Evolutionary conservation across 2,888 invertebrate species (phyloP).

Genomic region (Heteromurus nitidus): DNA sequence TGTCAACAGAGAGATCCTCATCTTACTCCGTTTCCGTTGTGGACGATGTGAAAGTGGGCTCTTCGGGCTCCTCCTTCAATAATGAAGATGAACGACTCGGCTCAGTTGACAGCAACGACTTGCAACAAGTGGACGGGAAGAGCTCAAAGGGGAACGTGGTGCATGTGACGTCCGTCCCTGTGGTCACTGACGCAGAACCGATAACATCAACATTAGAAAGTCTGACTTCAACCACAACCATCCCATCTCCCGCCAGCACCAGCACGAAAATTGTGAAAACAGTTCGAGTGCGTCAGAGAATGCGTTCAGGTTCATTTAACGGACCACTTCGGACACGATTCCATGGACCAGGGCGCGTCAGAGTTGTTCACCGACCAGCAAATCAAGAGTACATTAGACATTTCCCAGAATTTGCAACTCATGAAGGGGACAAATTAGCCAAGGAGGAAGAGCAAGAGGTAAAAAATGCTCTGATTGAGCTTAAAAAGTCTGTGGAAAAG

Average conservation of each 20-base stretch:
- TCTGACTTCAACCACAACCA: conserved; percentile 48
- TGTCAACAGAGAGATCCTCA: conserved; percentile 69
- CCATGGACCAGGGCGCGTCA: conserved; percentile 64
- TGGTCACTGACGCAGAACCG: conserved; percentile 26
- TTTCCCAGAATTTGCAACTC: conserved; percentile 73
- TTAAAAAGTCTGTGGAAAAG: conserved; percentile 68
- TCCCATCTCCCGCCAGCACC: conserved; percentile 64
- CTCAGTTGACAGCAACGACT: conserved; percentile 13
- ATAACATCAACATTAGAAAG: conserved; percentile 38
- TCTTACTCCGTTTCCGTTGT: conserved; percentile 69
- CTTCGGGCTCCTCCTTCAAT: neutral
- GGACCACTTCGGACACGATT: conserved; percentile 67
- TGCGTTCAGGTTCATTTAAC: conserved; percentile 69
- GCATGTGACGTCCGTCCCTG: conserved; percentile 53
- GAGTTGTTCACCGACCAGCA: conserved; percentile 73
- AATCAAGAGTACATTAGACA: conserved; percentile 73
- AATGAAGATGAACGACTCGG: conserved; percentile 40
- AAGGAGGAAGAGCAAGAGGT: conserved; percentile 74
- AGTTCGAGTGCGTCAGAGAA: conserved; percentile 72
- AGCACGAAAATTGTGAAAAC: conserved; percentile 73
- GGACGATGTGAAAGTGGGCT: conserved; percentile 36
- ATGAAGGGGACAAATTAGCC: conserved; percentile 72
- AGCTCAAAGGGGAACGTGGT: conserved; percentile 44
- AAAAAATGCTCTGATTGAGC: conserved; percentile 74
- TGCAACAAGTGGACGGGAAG: conserved; percentile 50